Base-by-base conservation (phyloP, 2,888 invertebrate genomes). In the Drosophila borborema region DNA sequence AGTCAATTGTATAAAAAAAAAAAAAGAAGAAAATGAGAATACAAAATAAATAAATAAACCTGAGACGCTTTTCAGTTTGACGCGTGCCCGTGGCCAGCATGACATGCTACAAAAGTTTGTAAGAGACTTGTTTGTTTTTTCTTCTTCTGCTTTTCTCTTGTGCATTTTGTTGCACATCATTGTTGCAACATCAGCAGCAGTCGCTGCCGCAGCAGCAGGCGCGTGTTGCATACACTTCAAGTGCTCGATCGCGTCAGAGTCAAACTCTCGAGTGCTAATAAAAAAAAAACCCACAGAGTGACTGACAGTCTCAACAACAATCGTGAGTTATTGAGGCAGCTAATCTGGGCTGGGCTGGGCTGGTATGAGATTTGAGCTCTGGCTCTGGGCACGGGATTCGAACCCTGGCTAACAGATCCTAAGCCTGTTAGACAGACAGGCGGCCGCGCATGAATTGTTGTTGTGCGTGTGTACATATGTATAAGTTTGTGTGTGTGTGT, bases 271-370 rank as follows among this genome's bases (percentile, higher is more conserved):
- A 89, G 89, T 86, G 87, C 90, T 84, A 90, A 89, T 89, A 86
- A 86, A 55, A 54, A 5, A n/a, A 41, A 80, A 77, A 86, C 49
- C 63, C 67, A 77, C 84, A 69, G 86, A 87, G 77, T 89, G 89
- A 89, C 84, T 89, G 84, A 85, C 89, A 85, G 80, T 86, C 89
- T 89, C 79, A 86, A 86, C 84, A 81, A 74, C 77, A 86, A 77
- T 89, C 86, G 88, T 89, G 90, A 86, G 88, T 89, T 89, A 89
- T 86, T 88, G 77, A 76, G 74, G 61, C 74, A 64, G 90, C 90
- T 89, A 85, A 85, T 85, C 85, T 80, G 72, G 60, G 43, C 56
- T 58, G 60, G 53, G 36, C 53, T 34, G 53, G 53, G 54, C 46
- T 48, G 43, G 43, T n/a, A 36, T 34, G 48, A n/a, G 48, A 48